phyloP scores from a whole-genome alignment of 2,888 invertebrate genomes.

The Furcula furcula region DNA sequence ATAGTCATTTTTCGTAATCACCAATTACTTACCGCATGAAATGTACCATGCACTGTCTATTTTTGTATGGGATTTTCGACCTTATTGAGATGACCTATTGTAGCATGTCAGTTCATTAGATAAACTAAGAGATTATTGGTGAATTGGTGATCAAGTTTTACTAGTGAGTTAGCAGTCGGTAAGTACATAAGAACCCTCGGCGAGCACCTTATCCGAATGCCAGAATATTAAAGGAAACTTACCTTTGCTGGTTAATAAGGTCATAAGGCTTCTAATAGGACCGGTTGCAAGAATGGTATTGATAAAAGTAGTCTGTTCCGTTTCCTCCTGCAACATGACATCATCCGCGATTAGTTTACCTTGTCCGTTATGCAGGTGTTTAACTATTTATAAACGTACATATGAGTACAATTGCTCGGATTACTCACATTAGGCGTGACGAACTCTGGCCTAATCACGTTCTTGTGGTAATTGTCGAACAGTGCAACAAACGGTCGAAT shows the following conservation, averaged over 20 bases:
- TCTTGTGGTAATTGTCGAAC: slow-evolving; percentile 90
- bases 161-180: not conserved
- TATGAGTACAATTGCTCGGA: slow-evolving; percentile 16
- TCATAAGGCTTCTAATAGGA: slow-evolving; percentile 86
- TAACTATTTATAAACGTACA: slow-evolving; percentile 14
- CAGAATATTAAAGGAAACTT: slow-evolving; percentile 11
- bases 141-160: not conserved
- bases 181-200: too few relatives aligned
- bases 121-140: not conserved
- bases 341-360: slow-evolving; percentile 44
- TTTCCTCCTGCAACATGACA: slow-evolving; percentile 80
- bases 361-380: slow-evolving; percentile 26
- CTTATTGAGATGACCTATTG: not conserved
- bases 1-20: not conserved
- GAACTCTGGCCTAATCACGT: slow-evolving; percentile 84
- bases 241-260: slow-evolving; percentile 84
- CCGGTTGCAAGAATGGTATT: slow-evolving; percentile 86
- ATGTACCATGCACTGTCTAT: not conserved
- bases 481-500: slow-evolving; percentile 85
- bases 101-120: not conserved
- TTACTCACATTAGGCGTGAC: slow-evolving; percentile 79
- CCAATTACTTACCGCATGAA: slow-evolving; percentile 1
- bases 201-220: too few relatives aligned
- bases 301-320: slow-evolving; percentile 86
- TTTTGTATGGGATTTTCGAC: slow-evolving; percentile 1